phyloP scores from a whole-genome alignment of 2,113 vertebrate species.

The Thunnus maccoyii region DNA sequence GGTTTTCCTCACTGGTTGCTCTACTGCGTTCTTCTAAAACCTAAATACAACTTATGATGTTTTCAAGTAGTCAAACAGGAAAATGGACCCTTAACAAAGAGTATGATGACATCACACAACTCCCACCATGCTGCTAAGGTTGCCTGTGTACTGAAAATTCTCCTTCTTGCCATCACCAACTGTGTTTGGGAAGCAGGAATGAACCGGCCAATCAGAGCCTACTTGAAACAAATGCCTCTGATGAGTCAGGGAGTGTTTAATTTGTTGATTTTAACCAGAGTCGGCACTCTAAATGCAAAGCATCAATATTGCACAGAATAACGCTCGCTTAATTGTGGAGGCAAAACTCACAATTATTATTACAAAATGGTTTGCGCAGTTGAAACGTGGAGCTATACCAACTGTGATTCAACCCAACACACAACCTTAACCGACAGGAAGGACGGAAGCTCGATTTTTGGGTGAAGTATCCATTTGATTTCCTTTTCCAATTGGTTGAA shows the following conservation, averaged over 20 bases:
- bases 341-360: conserved; percentile 6
- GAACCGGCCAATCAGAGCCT: neutral
- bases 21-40: neutral
- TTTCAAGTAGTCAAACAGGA: no score
- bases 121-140: no score
- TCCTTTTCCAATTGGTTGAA: neutral
- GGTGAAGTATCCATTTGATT: neutral
- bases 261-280: conserved; percentile 31
- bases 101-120: no score
- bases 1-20: neutral
- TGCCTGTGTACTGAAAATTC: neutral
- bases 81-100: no score
- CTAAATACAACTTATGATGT: no score
- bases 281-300: neutral
- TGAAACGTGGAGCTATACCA: neutral
- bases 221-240: conserved; percentile 28
- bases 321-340: conserved; percentile 19
- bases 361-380: neutral
- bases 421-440: neutral
- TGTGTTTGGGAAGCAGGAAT: neutral
- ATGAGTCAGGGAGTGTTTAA: conserved; percentile 26
- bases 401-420: neutral
- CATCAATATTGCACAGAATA: conserved; percentile 14
- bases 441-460: neutral
- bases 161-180: neutral